These are phyloP conservation scores for Ahaetulla prasina DNA, from an alignment of 2,113 vertebrate species.

Conservation along the genomic window DNA sequence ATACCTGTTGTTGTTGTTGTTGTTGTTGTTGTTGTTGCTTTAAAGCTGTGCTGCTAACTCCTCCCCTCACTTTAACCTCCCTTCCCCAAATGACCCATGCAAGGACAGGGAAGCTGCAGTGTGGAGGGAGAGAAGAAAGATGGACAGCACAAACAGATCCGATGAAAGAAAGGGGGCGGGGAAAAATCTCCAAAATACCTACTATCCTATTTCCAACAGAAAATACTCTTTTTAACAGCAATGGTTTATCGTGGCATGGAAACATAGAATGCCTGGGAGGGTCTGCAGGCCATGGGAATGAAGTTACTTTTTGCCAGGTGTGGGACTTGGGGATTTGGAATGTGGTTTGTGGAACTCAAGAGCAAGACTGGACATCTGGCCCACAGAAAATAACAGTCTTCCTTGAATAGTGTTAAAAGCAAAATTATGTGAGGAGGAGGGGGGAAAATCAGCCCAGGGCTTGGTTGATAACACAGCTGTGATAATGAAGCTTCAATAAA, in stretches of 20 bases:
- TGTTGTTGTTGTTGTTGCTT: too few species aligned
- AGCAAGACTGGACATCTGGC: not conserved
- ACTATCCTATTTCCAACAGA: not conserved
- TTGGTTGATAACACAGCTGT: constrained; percentile 8
- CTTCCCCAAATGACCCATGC: not conserved
- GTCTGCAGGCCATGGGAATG: not conserved
- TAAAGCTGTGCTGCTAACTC: not conserved
- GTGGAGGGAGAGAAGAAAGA: too few species aligned
- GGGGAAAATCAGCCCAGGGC: constrained; percentile 45
- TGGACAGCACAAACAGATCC: not conserved
- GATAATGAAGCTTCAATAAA: constrained; percentile 55
- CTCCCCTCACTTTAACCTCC: not conserved
- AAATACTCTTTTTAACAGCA: not conserved
- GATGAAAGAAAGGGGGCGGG: not conserved
- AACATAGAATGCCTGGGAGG: not conserved
- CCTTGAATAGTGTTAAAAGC: not conserved
- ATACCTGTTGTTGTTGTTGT: too few species aligned
- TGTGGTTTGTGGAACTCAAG: not conserved
- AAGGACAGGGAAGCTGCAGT: not conserved
- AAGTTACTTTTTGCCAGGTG: not conserved
- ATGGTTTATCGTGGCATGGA: not conserved
- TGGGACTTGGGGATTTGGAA: not conserved
- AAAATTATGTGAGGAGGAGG: not conserved
- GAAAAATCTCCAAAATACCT: not conserved
- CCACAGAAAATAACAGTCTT: not conserved